These are phyloP conservation scores for Calosoma granatense DNA, from an alignment of 1,140 invertebrate genomes.

Conservation along the genomic window DNA sequence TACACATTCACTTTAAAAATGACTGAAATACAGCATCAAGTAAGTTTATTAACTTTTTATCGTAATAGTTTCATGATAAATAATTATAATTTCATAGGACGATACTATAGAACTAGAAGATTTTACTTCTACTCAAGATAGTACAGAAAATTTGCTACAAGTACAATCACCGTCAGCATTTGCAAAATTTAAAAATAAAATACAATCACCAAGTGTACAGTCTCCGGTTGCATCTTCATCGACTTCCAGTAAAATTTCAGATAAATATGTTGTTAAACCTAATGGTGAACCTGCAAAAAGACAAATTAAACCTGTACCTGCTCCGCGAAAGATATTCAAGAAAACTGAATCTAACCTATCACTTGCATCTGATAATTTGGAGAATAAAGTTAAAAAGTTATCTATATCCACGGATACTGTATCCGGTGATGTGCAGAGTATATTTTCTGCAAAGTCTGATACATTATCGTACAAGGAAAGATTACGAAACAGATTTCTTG, in stretches of 20 bases:
- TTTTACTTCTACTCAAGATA: not conserved
- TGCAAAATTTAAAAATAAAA: not conserved
- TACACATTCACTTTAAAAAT: not conserved
- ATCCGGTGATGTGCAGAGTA: conserved; percentile 7
- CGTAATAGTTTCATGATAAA: not conserved
- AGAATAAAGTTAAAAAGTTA: not conserved
- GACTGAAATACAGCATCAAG: not conserved
- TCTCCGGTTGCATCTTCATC: not conserved
- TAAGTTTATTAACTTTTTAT: not conserved
- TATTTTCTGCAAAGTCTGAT: conserved; percentile 7
- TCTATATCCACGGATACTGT: not conserved
- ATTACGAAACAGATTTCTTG: conserved; percentile 5
- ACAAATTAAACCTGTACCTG: not conserved
- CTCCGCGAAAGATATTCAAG: conserved; percentile 1
- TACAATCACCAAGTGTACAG: not conserved
- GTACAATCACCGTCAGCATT: not conserved
- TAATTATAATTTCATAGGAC: not conserved
- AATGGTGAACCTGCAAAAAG: not conserved
- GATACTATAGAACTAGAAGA: not conserved
- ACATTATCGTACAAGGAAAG: conserved; percentile 1
- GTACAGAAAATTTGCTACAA: not conserved
- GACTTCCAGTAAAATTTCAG: not conserved
- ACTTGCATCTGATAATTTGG: no score
- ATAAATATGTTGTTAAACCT: not conserved
- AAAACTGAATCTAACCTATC: no score